These are phyloP conservation scores for Aphidius colemani DNA, from an alignment of 2,888 invertebrate genomes.

Conservation along the genomic window DNA sequence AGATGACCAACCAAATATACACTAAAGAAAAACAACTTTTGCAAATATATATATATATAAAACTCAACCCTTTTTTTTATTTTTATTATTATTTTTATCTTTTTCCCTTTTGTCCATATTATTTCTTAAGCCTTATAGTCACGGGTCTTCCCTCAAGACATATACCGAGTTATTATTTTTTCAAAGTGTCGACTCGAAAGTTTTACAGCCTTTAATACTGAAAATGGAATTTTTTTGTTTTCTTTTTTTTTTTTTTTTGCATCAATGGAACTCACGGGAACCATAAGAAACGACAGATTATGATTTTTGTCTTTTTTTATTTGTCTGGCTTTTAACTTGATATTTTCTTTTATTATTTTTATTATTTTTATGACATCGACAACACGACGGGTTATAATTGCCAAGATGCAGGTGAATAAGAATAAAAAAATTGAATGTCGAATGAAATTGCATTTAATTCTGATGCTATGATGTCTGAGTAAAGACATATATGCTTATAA, in stretches of 20 bases:
- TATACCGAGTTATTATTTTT: slow-evolving; percentile 21
- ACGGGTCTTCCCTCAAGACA: background rate
- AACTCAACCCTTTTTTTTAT: background rate
- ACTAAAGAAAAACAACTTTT: slow-evolving; percentile 1
- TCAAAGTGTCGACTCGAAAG: slow-evolving; percentile 13
- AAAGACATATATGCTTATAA: background rate
- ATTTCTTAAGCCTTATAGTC: too few species aligned
- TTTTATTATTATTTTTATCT: background rate
- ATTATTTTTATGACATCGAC: background rate
- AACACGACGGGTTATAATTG: background rate
- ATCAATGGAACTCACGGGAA: background rate
- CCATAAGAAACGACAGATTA: slow-evolving; percentile 11
- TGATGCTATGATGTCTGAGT: background rate
- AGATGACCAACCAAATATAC: slow-evolving; percentile 2
- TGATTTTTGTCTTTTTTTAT: background rate
- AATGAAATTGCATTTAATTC: background rate
- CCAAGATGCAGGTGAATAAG: background rate
- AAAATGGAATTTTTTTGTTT: slow-evolving; percentile 18
- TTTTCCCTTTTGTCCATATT: background rate
- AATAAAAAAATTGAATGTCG: background rate
- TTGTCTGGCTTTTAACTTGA: slow-evolving; percentile 1
- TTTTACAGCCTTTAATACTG: slow-evolving; percentile 20
- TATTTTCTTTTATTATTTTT: slow-evolving; percentile 8
- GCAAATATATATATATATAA: background rate
- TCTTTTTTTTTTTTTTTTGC: background rate